Evolutionary conservation across 2,113 vertebrate species (phyloP).

Genomic region (Prunella fulvescens): DNA sequence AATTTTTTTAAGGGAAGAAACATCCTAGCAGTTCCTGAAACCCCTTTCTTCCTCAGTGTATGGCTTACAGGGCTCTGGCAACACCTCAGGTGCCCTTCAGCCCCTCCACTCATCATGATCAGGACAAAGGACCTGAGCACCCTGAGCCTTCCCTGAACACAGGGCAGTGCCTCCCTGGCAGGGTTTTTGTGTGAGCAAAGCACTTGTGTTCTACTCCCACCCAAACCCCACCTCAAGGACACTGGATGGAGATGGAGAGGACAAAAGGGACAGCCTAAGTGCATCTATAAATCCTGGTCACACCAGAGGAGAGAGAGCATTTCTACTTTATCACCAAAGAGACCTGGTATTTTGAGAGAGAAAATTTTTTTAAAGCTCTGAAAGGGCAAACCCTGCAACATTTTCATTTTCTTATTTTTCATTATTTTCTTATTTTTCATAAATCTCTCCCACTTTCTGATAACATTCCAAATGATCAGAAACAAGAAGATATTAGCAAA

Average conservation of each 20-base stretch:
- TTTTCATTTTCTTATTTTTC: neutral
- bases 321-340: neutral
- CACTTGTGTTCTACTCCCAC: neutral
- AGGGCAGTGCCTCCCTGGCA: neutral
- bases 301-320: neutral
- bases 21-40: neutral
- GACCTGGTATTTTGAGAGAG: neutral
- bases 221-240: too few species aligned
- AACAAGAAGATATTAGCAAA: neutral
- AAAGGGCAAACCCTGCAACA: neutral
- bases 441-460: neutral
- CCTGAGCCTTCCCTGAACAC: rapidly evolving
- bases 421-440: neutral
- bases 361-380: neutral
- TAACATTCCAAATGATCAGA: neutral
- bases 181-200: neutral
- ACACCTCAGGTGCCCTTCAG: neutral
- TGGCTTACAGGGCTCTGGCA: neutral
- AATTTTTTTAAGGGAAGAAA: neutral
- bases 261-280: neutral
- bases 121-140: neutral
- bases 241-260: neutral
- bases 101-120: neutral
- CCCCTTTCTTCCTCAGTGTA: neutral
- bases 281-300: neutral